Base-by-base conservation (phyloP, 1,140 invertebrate species). In the Campodea augens region DNA sequence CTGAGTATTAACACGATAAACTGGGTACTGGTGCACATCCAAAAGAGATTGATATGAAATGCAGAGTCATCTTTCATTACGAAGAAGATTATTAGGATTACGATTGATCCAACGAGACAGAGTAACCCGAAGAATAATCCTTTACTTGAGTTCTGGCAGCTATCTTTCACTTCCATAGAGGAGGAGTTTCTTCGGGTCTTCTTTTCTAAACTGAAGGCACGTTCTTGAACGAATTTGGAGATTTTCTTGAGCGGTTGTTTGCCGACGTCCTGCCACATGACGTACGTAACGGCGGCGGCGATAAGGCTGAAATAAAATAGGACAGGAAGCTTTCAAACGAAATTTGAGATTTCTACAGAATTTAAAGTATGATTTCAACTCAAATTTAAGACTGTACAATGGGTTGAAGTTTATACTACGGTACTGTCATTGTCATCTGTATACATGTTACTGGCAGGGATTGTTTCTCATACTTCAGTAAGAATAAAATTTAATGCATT, bases 31-130 rank as follows among this genome's bases (percentile, higher is more conserved):
- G 49, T 52, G 27, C 51, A 52, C 12, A 62, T 52, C 59, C 59
- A 62, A 36, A 65, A 53, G 18, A 60, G 66, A 60, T 45, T 61
- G 45, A 5, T 60, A 43, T 38, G 65, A 25, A 74, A 72, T 41
- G 70, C 66, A 15, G 62, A 58, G 43, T 72, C 67, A 37, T 72
- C 69, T 38, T 71, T 68, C 25, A 75, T 70, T 4, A 75, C 72
- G 24, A 74, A 64, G 53, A 74, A 75, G 15, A 75, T 72, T n/a
- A 75, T 66, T 7, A 75, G 64, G 4, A 74, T 68, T 2, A 77
- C 71, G 21, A 75, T 70, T 0, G 70, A 68, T 3, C 67, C 64
- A 0, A 74, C 71, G 48, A 77, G 64, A 39, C 71, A 68, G 0
- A 77, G 58, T 2, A 77, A 62, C 0, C 74, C 74, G 0, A 75